These are phyloP conservation scores for Tetrax tetrax DNA, from an alignment of 2,113 vertebrate genomes.

Conservation along the genomic window DNA sequence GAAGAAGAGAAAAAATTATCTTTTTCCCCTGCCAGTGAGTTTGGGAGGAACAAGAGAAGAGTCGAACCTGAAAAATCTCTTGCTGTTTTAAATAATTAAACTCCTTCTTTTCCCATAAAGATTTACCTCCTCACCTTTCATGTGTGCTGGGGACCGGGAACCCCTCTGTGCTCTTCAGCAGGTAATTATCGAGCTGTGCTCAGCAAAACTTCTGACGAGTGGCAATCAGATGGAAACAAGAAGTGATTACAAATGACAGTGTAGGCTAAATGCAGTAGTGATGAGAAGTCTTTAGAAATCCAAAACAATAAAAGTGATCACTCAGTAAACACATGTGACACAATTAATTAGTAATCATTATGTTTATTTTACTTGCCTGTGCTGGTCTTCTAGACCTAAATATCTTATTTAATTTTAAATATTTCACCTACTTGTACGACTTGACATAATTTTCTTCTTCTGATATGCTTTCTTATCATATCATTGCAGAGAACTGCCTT, in stretches of 20 bases:
- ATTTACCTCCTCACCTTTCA: neutral
- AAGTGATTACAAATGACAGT: constrained; percentile 17
- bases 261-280: neutral
- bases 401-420: constrained; percentile 10
- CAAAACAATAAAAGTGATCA: neutral
- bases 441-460: constrained; percentile 33
- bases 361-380: constrained; percentile 37
- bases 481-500: neutral
- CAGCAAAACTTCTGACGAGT: constrained; percentile 24
- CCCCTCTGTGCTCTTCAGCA: neutral
- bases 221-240: constrained; percentile 27
- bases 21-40: neutral
- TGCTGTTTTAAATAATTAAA: constrained; percentile 35
- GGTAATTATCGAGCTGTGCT: constrained; percentile 13
- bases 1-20: neutral
- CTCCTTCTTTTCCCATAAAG: neutral
- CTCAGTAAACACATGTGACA: neutral
- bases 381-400: neutral
- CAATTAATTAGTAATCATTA: constrained; percentile 3
- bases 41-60: neutral
- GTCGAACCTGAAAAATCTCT: neutral
- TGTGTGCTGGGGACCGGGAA: neutral
- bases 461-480: constrained; percentile 27
- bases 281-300: constrained; percentile 29
- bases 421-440: constrained; percentile 9